These are phyloP conservation scores for Esox lucius DNA, from an alignment of 2,797 vertebrate genomes.

Conservation along the genomic window DNA sequence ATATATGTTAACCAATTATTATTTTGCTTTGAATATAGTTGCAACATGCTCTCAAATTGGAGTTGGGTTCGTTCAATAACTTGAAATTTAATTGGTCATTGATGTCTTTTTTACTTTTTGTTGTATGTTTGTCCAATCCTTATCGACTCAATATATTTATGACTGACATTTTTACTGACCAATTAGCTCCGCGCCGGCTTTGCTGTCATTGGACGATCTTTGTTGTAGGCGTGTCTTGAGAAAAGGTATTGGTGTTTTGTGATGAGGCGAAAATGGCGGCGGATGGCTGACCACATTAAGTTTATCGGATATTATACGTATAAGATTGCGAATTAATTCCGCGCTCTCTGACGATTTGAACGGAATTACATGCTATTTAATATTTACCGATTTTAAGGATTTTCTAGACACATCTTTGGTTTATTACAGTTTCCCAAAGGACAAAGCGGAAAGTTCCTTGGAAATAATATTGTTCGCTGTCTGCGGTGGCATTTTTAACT, in stretches of 20 bases:
- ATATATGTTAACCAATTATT: slow-evolving; percentile 30
- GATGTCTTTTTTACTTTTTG: slow-evolving; percentile 1
- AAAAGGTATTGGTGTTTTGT: slow-evolving; percentile 70
- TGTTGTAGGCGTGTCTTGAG: slow-evolving; percentile 40
- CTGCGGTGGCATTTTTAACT: slow-evolving; percentile 39
- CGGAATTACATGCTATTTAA: not conserved
- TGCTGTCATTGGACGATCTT: slow-evolving; percentile 34
- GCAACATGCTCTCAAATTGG: slow-evolving; percentile 21
- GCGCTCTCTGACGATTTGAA: not conserved
- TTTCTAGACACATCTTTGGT: not conserved
- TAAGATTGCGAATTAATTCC: slow-evolving; percentile 8
- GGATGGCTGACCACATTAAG: slow-evolving; percentile 62
- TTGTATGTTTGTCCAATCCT: not conserved
- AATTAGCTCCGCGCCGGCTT: slow-evolving; percentile 28
- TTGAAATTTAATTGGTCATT: slow-evolving; percentile 17
- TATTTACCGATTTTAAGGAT: not conserved
- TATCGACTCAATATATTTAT: not conserved
- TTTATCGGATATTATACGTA: slow-evolving; percentile 50
- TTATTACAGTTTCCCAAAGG: slow-evolving; percentile 9
- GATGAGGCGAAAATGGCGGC: slow-evolving; percentile 88
- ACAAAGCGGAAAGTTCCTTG: slow-evolving; percentile 33
- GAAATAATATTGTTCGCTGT: slow-evolving; percentile 17
- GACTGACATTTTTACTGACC: slow-evolving; percentile 45
- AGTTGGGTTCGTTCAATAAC: not conserved
- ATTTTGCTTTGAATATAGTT: slow-evolving; percentile 23